phyloP scores from a whole-genome alignment of 2,113 vertebrate species.

The Furnarius figulus region DNA sequence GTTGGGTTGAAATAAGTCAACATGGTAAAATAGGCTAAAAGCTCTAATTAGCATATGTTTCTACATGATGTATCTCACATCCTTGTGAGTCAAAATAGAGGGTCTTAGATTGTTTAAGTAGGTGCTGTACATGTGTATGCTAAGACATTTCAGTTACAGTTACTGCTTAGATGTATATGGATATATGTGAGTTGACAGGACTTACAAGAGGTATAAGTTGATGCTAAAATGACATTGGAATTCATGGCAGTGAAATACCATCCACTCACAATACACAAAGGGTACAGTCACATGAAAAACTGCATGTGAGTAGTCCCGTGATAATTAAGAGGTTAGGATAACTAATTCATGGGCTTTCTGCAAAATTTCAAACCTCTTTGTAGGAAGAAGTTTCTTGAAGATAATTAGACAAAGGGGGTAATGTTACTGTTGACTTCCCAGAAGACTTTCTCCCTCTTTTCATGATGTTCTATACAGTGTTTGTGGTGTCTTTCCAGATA shows the following conservation, averaged over 20 bases:
- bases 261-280: not conserved
- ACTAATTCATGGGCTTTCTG: not conserved
- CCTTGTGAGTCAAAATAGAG: not conserved
- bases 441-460: not conserved
- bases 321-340: not conserved
- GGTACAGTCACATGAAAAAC: not conserved
- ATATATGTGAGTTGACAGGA: not conserved
- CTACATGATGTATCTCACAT: not conserved
- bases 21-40: not conserved
- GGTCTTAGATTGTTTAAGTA: not conserved
- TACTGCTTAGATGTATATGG: not conserved
- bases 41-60: not conserved
- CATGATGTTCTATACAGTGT: not conserved
- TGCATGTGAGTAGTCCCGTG: not conserved
- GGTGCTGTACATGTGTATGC: not conserved
- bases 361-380: not conserved
- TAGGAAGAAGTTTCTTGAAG: not conserved
- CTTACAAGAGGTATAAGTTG: not conserved
- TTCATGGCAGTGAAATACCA: not conserved
- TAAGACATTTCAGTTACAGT: not conserved
- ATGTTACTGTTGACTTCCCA: not conserved
- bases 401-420: not conserved
- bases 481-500: not conserved
- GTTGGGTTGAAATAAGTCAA: not conserved
- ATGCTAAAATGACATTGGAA: not conserved